Conservation (phyloP, 2,888 invertebrate species). For the Metellina segmentata region DNA sequence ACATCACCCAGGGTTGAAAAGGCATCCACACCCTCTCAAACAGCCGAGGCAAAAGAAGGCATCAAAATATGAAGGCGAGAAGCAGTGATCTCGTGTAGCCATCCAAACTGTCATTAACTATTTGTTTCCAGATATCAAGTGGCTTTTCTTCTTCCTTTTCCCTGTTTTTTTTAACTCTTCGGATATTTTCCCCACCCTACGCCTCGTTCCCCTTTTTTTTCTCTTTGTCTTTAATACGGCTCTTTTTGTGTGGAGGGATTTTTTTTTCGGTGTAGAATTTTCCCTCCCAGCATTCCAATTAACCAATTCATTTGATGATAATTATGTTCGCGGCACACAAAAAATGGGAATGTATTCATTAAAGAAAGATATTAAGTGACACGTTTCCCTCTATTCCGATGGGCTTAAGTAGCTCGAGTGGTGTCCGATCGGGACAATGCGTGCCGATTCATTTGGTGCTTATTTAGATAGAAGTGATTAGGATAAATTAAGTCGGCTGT, state of each 20-base stretch:
- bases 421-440: slow-evolving; percentile 35
- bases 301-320: slow-evolving; percentile 73
- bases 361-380: slow-evolving; percentile 63
- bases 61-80: slow-evolving; percentile 47
- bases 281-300: slow-evolving; percentile 57
- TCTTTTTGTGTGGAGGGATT: neutral
- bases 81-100: slow-evolving; percentile 58
- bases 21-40: slow-evolving; percentile 30
- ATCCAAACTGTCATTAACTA: slow-evolving; percentile 66
- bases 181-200: neutral
- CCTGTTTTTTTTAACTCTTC: slow-evolving; percentile 15
- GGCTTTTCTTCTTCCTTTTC: slow-evolving; percentile 27
- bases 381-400: slow-evolving; percentile 35
- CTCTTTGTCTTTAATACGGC: slow-evolving; percentile 45
- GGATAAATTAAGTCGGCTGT: slow-evolving; percentile 48
- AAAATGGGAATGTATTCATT: slow-evolving; percentile 60
- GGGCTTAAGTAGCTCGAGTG: slow-evolving; percentile 31
- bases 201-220: neutral
- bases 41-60: slow-evolving; percentile 21
- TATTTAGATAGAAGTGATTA: slow-evolving; percentile 34
- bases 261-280: slow-evolving; percentile 7
- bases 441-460: slow-evolving; percentile 26
- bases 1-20: slow-evolving; percentile 29
- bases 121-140: slow-evolving; percentile 71
- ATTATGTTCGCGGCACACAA: slow-evolving; percentile 60